phyloP scores from a whole-genome alignment of 2,888 invertebrate species.

The Acanthosepion esculentum region DNA sequence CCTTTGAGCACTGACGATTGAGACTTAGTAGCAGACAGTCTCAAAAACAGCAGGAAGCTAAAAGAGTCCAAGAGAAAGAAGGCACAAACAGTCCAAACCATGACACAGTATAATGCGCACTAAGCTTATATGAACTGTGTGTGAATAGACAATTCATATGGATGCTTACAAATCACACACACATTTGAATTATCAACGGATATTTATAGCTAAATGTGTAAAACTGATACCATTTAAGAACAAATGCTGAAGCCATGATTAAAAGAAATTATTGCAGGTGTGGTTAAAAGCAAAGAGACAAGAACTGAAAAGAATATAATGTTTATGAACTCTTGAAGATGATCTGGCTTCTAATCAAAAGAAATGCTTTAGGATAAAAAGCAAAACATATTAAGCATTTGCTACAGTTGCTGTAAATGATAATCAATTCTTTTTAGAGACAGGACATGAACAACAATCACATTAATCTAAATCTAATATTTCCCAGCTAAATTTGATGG shows the following conservation, averaged over 20 bases:
- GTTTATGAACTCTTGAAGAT: neutral
- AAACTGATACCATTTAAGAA: constrained; percentile 8
- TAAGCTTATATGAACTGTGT: too few relatives aligned
- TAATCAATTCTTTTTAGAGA: too few relatives aligned
- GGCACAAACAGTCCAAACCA: too few relatives aligned
- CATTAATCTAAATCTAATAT: too few relatives aligned
- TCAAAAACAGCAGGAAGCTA: neutral
- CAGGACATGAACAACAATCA: too few relatives aligned
- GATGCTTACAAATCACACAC: too few relatives aligned
- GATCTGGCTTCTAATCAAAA: neutral
- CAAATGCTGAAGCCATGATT: neutral
- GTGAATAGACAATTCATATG: too few relatives aligned
- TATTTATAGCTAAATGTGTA: neutral
- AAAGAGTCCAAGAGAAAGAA: neutral
- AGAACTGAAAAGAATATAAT: neutral
- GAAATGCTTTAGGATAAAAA: neutral
- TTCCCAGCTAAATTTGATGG: too few relatives aligned
- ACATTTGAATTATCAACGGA: neutral
- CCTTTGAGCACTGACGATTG: neutral
- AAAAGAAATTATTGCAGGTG: neutral
- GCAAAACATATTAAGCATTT: neutral
- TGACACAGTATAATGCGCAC: too few relatives aligned
- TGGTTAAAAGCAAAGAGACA: neutral
- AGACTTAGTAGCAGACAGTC: neutral
- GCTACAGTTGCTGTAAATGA: too few relatives aligned